These are phyloP conservation scores for Oreortyx pictus DNA, from an alignment of 2,797 vertebrate genomes.

Conservation along the genomic window DNA sequence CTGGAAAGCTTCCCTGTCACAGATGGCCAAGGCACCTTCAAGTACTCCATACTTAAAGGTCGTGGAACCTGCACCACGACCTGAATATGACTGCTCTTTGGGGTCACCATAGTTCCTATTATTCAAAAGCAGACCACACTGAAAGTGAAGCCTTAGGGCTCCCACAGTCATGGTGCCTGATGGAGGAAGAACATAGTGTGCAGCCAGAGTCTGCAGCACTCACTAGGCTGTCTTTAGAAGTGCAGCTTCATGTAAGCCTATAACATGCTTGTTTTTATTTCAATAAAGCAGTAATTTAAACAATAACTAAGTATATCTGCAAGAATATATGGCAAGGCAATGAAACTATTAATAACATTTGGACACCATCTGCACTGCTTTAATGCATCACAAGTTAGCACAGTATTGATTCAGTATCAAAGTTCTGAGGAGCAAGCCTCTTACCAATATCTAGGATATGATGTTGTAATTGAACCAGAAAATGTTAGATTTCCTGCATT, in stretches of 20 bases:
- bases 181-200: neutral
- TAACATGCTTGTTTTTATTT: slow-evolving; percentile 70
- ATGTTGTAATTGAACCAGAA: slow-evolving; percentile 82
- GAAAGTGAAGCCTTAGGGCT: neutral
- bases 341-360: slow-evolving; percentile 80
- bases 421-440: slow-evolving; percentile 79
- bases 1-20: neutral
- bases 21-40: neutral
- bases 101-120: neutral
- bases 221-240: slow-evolving; percentile 41
- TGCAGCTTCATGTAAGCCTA: slow-evolving; percentile 51
- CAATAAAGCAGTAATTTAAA: slow-evolving; percentile 76
- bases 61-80: neutral
- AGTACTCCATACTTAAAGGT: neutral
- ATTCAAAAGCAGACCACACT: neutral
- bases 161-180: neutral
- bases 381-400: slow-evolving; percentile 77
- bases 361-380: slow-evolving; percentile 68
- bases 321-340: slow-evolving; percentile 71
- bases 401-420: slow-evolving; percentile 77
- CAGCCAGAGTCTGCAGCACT: neutral
- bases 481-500: slow-evolving; percentile 79
- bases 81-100: neutral
- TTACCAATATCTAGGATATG: slow-evolving; percentile 80
- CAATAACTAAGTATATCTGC: slow-evolving; percentile 74